phyloP scores from a whole-genome alignment of 2,113 vertebrate species.

The Zosterops pallidus region DNA sequence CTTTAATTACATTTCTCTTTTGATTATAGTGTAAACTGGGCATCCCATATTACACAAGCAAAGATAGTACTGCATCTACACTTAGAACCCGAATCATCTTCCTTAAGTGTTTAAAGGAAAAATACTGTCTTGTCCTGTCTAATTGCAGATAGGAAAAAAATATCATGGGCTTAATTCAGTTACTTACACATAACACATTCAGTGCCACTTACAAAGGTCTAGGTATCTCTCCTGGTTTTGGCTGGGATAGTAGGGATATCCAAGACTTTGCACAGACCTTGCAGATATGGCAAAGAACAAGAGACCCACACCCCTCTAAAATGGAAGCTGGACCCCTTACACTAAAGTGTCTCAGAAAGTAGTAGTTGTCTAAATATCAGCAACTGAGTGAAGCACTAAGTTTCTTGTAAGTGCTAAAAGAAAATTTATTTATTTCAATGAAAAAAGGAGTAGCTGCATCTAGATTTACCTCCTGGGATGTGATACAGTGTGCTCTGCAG shows the following conservation, averaged over 20 bases:
- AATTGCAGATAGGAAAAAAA: neutral
- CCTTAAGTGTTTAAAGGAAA: neutral
- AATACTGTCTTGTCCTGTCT: neutral
- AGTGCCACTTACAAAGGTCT: neutral
- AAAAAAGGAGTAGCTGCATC: neutral
- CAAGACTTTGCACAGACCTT: neutral
- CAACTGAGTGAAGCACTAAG: neutral
- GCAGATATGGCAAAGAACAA: neutral
- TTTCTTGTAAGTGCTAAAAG: neutral
- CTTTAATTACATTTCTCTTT: neutral
- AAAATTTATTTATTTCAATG: neutral
- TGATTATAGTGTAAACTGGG: neutral
- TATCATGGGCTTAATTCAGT: neutral
- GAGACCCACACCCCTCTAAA: neutral
- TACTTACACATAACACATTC: neutral
- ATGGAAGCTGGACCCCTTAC: neutral
- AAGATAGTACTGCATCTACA: neutral
- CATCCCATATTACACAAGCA: neutral
- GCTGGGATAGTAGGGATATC: neutral
- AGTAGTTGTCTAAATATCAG: neutral
- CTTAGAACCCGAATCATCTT: fast-evolving
- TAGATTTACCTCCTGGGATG: neutral
- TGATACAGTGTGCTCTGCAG: neutral
- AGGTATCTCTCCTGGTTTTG: neutral
- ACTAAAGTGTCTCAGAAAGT: neutral